Base-by-base conservation (phyloP, 2,888 invertebrate species). In the Leptinotarsa haldemani region DNA sequence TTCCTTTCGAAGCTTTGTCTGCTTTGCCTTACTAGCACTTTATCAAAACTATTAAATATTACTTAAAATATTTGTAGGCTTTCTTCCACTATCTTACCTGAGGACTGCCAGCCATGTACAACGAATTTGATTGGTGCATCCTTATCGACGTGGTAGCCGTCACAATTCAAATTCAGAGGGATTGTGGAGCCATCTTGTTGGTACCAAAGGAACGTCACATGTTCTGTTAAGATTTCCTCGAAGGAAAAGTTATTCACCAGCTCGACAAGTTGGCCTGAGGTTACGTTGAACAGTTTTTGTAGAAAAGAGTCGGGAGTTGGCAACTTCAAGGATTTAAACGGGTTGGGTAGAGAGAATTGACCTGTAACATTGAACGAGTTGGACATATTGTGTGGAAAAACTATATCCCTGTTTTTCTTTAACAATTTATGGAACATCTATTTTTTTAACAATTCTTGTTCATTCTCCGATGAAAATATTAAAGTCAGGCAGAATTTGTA, bases 71-170 rank as follows among this genome's bases (percentile, higher is more conserved):
- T 40, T 40, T 9, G 9, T 40, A 40, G 9, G 40, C 40, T 9
- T 40, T 9, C 9, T 40, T 7, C 9, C 40, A 40, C 13, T 4
- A 25, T 58, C 46, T 70, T 66, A 73, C 80, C 80, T 69, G 77
- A 73, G 3, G 77, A 65, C 46, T 77, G 78, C 82, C 82, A 82
- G 20, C 82, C 82, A 61, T 81, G 82, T 7, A 81, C 75, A 16
- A 81, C 67, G 46, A 82, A 70, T 69, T 81, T 82, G 7, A 78
- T 78, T 20, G 81, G 80, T 50, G 72, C 66, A 52, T 70, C 40
- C 40, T 52, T 65, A 46, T 80, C 74, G 4, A 80, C 47, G 16
- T 73, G 69, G 47, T 61, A 22, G n/a, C 46, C 16, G 13, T 53
- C 25, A 15, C 56, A 67, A 46, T 65, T 65, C 30, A 64, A 18